Evolutionary conservation across 2,888 invertebrate genomes (phyloP), one percentile per base, ranked within the genome.

Genomic region (Leptinotarsa tumamoca): DNA sequence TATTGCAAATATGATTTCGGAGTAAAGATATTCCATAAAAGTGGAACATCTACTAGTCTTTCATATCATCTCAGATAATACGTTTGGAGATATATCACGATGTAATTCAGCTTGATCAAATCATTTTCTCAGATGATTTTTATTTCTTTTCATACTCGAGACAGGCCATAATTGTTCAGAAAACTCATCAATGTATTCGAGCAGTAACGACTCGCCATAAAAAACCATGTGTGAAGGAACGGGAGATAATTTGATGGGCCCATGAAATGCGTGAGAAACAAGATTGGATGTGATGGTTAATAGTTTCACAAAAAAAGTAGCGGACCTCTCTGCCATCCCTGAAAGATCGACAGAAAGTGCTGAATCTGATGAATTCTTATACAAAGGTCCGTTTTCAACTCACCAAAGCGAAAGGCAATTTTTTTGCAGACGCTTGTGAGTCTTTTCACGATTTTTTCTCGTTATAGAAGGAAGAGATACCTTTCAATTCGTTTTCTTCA

Each of bases 221-320:
- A 69, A 63, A 4, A 63, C 14, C n/a, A 63, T 27, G 27, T 33
- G 58, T 63, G 17, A 63, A 27, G 7, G 63, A 27, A 27, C 2
- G n/a, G 4, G 27, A 5, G 33, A 63, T 63, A 63, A 63, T 63
- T 63, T 63, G 63, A 63, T 63, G 33, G 33, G 7, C 52, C n/a
- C 17, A 33, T 15, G 17, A 33, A 33, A 63, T 17, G n/a, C 27
- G 63, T 33, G 17, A 63, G 15, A 27, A 33, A 63, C 13, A 18
- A 17, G 63, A 33, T 63, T 33, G 33, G 33, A 63, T 33, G 63
- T n/a, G 63, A 61, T 17, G 33, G 27, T 63, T 21, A 27, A 63
- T 27, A 63, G 27, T 63, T 33, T 10, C n/a, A 33, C 15, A 15
- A 63, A 15, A 63, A 63, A 7, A n/a, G 33, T 15, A 5, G 15